Evolutionary conservation across 2,888 invertebrate genomes (phyloP).

Genomic region (Agonopterix subpropinquella): DNA sequence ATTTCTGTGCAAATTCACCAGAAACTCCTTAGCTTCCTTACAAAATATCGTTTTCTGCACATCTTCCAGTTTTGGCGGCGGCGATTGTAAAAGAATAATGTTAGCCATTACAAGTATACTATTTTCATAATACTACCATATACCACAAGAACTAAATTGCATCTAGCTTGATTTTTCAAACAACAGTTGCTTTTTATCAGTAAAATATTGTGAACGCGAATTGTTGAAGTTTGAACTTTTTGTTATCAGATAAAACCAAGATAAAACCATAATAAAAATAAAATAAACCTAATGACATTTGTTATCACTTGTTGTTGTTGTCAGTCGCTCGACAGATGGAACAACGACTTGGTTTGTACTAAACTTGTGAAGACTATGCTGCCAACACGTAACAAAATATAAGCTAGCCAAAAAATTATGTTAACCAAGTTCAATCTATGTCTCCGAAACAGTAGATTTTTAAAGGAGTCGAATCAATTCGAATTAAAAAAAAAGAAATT

Average conservation of each 20-base stretch:
- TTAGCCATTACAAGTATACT: constrained; percentile 30
- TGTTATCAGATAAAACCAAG: not conserved
- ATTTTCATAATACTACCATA: not conserved
- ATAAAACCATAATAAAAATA: too few relatives aligned
- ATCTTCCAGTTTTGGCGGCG: constrained; percentile 70
- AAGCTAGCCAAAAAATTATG: too few relatives aligned
- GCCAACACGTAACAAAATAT: too few relatives aligned
- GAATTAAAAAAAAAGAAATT: too few relatives aligned
- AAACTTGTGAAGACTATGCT: too few relatives aligned
- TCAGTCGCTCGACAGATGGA: too few relatives aligned
- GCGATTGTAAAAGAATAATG: constrained; percentile 58
- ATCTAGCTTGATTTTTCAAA: not conserved
- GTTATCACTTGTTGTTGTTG: too few relatives aligned
- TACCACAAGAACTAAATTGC: not conserved
- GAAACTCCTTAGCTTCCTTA: constrained; percentile 72
- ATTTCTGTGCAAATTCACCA: constrained; percentile 63
- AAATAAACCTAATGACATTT: too few relatives aligned
- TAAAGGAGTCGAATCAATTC: too few relatives aligned
- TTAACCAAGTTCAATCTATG: too few relatives aligned
- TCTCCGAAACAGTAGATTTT: too few relatives aligned
- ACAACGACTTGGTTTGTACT: too few relatives aligned
- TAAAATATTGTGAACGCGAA: not conserved
- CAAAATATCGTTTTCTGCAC: constrained; percentile 74
- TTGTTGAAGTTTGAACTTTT: not conserved
- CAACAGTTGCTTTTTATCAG: not conserved